Evolutionary conservation across 1,140 invertebrate genomes (phyloP).

Genomic region (Lepidotrigona ventralis): DNA sequence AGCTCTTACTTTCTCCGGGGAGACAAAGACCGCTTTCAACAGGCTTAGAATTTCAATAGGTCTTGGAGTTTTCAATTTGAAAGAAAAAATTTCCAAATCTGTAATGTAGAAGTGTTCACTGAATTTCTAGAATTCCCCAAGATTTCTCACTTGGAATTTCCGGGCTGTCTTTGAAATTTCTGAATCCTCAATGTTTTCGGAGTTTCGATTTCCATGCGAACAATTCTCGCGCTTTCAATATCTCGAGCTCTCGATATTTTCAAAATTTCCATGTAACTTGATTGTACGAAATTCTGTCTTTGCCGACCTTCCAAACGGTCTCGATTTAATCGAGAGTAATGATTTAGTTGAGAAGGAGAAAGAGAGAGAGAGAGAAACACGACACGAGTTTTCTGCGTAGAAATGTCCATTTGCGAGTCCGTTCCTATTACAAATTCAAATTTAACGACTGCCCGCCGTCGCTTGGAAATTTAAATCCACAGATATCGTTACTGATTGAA

Average conservation of each 20-base stretch:
- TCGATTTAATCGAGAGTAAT: neutral
- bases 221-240: neutral
- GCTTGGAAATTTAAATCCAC: conserved; percentile 55
- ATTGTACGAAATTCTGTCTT: neutral
- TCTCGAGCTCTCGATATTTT: neutral
- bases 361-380: neutral
- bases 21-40: no score
- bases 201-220: neutral
- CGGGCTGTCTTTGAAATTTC: no score
- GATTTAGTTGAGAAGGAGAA: neutral
- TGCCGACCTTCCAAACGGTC: neutral
- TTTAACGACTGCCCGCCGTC: conserved; percentile 43
- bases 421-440: conserved; percentile 52
- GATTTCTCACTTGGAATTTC: no score
- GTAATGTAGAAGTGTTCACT: no score
- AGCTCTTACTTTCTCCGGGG: accelerated
- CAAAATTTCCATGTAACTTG: neutral
- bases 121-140: no score
- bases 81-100: no score
- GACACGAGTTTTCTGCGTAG: neutral
- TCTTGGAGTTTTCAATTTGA: no score
- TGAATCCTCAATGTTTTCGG: no score
- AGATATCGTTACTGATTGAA: conserved; percentile 52
- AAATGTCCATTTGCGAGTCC: conserved; percentile 34
- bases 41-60: no score